Evolutionary conservation across 2,888 invertebrate species (phyloP), one percentile per base, ranked within the genome.

Genomic region (Pammene aurita): DNA sequence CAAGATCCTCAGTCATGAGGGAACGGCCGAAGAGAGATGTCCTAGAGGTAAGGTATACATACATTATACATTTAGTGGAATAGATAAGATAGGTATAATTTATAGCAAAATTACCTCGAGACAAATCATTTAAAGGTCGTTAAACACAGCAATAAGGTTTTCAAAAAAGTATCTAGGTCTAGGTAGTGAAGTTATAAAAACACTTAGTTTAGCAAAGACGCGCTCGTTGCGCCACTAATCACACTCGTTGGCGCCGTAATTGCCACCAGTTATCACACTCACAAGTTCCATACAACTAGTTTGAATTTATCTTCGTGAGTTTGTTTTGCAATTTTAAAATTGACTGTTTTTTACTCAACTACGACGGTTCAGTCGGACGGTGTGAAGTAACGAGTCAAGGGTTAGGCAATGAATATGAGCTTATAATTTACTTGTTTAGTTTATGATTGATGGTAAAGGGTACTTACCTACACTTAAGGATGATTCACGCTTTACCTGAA

Each of bases 291-390:
- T 63, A 38, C n/a, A 52, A 68, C 64, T 64, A 54, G 68, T 65
- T 65, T 67, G 46, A 35, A 18, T 66, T 61, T 55, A 54, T 63
- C 65, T 38, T 18, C 46, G 62, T 50, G 63, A 58, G 64, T 65
- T 60, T 55, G 64, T 69, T 65, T 69, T 69, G 69, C 58, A 69
- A 69, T 55, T 69, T 65, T 50, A 58, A 65, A 60, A 60, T 68
- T 60, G 54, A 65, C 38, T 63, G 57, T 68, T 68, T 64, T 63
- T 62, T 62, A 61, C 62, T 62, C 62, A 52, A 52, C 62, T 62
- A 41, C 41, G 46, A 60, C 50, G 50, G 18, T 26, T 26, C 26
- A 38, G 0, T 50, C 50, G 48, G 46, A 16, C 35, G 48, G 62
- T 52, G 62, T 52, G 50, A 52, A 62, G 52, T 62, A 62, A 52